phyloP scores from a whole-genome alignment of 2,888 invertebrate genomes.

The Scrobipalpa costella region DNA sequence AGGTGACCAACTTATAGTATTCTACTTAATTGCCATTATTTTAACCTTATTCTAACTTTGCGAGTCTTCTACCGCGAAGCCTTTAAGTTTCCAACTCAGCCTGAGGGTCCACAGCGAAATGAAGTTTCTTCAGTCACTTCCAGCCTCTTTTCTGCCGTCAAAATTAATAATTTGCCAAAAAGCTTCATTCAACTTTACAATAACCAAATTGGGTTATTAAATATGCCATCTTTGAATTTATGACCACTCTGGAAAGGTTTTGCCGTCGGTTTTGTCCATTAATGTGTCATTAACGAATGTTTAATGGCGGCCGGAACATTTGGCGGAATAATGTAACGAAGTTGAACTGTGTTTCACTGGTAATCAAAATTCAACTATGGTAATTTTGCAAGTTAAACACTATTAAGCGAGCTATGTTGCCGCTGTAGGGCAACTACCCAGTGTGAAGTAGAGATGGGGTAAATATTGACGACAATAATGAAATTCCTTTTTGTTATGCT shows the following conservation, averaged over 20 bases:
- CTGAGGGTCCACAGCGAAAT: not conserved
- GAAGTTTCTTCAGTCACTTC: conserved; percentile 16
- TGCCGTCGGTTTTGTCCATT: conserved; percentile 65
- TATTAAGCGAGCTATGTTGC: conserved; percentile 43
- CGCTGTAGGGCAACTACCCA: not conserved
- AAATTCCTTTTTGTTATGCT: not conserved
- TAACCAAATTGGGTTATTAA: conserved; percentile 53
- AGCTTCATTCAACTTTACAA: conserved; percentile 43
- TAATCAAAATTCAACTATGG: conserved; percentile 77
- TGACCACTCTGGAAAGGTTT: conserved; percentile 58
- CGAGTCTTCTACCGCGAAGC: not conserved
- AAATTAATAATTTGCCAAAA: conserved; percentile 34
- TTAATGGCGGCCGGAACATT: conserved; percentile 56
- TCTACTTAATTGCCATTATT: not conserved
- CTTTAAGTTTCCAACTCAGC: not conserved
- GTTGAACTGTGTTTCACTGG: conserved; percentile 63
- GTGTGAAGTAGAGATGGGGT: not conserved
- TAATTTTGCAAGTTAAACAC: conserved; percentile 62
- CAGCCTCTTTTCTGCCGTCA: conserved; percentile 15
- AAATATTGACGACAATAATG: not conserved
- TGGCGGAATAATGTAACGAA: conserved; percentile 48
- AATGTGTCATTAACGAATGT: conserved; percentile 59
- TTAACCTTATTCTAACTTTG: conserved; percentile 4
- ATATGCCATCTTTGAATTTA: conserved; percentile 50
- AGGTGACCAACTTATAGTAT: not conserved